Conservation (phyloP, 2,797 vertebrate species). For the Xerus rutilus region DNA sequence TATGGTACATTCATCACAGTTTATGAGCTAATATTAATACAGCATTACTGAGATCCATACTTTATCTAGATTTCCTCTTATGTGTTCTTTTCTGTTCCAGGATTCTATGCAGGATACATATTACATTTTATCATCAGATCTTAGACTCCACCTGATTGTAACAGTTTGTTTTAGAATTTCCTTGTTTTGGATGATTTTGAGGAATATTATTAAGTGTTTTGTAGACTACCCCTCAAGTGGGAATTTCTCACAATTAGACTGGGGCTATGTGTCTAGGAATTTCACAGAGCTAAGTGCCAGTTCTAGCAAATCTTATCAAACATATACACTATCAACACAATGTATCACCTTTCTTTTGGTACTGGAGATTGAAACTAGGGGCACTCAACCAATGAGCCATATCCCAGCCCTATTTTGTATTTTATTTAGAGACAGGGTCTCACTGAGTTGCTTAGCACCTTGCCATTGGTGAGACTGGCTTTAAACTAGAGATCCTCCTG, state of each 20-base stretch:
- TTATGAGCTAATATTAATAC: background rate
- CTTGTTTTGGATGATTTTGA: background rate
- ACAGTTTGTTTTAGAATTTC: background rate
- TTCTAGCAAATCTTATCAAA: background rate
- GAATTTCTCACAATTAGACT: background rate
- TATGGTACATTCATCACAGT: background rate
- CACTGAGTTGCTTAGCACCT: too few relatives aligned
- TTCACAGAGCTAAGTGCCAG: background rate
- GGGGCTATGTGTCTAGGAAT: background rate
- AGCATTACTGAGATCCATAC: background rate
- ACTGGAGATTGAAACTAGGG: too few relatives aligned
- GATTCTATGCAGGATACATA: background rate
- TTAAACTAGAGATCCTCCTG: too few relatives aligned
- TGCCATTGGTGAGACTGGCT: too few relatives aligned
- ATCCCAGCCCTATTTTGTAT: too few relatives aligned
- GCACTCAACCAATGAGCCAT: too few relatives aligned
- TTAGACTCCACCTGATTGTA: background rate
- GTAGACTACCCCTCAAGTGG: background rate
- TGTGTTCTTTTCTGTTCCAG: background rate
- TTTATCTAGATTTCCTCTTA: background rate
- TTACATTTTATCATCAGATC: background rate
- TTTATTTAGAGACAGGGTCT: too few relatives aligned
- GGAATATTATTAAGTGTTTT: background rate
- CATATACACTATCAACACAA: background rate
- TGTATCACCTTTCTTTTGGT: background rate